Base-by-base conservation (phyloP, 2,797 vertebrate genomes). In the Gymnodraco acuticeps region DNA sequence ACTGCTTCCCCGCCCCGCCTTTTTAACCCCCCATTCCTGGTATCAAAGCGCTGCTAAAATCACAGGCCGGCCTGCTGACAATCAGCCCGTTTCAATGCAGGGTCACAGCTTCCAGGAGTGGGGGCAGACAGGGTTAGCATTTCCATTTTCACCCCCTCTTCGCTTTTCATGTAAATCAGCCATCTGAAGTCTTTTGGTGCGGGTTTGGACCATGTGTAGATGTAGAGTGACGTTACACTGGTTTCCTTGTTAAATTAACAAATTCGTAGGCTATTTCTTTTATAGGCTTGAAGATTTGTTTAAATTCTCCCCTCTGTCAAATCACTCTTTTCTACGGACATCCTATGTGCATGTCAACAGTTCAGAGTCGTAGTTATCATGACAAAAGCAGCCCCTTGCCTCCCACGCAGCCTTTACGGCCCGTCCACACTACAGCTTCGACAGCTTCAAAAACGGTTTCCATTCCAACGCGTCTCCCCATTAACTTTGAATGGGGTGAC, bases 71-170 rank as follows among this genome's bases (percentile, higher is more conserved):
- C 61, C 87, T 87, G 66, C 73, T 89, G 87, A 93, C 91, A 92
- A 91, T 93, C 88, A 73, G 78, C 38, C 81, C 55, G 64, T 93
- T 94, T 94, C 86, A 89, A 76, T 83, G 85, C 76, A 58, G 64
- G 75, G 78, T 77, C 55, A 47, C 33, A 46, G 80, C 82, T 88
- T 90, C 79, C 85, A 75, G 69, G 64, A 71, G 58, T 60, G 80
- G 76, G 86, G 77, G 83, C 82, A 77, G 68, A 82, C 76, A 4
- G 75, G 73, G 48, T 85, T 76, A 78, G 83, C 64, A 65, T 88
- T 91, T 74, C 87, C 43, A 17, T 76, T 80, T 85, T 55, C 23
- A 16, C 58, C 62, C 75, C 42, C 45, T 56, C 61, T 80, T 82
- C 19, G 15, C 75, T 75, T 71, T 81, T 68, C 64, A 74, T 87